These are phyloP conservation scores for Euura saliciscinereae DNA, from an alignment of 1,140 invertebrate genomes.

Conservation along the genomic window DNA sequence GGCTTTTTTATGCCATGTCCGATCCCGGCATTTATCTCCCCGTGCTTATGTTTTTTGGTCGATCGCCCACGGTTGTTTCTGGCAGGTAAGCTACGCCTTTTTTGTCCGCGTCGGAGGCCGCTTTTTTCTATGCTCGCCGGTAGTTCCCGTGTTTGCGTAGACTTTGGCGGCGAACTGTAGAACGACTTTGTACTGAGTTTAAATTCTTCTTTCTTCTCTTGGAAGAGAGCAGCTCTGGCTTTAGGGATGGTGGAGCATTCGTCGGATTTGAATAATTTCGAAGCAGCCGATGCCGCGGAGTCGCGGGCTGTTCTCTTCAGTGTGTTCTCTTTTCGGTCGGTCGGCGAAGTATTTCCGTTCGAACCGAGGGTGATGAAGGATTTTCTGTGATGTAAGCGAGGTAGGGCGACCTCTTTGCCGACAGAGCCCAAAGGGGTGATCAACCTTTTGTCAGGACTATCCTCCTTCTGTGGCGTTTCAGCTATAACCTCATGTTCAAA, in stretches of 20 bases:
- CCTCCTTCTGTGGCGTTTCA: constrained; percentile 44
- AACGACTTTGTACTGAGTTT: constrained; percentile 47
- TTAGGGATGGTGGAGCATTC: constrained; percentile 34
- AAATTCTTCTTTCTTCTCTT: constrained; percentile 34
- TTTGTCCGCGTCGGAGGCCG: constrained; percentile 23
- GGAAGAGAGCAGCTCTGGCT: constrained; percentile 50
- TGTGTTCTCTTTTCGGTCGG: constrained; percentile 28
- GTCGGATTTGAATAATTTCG: constrained; percentile 38
- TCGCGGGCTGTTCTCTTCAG: constrained; percentile 40
- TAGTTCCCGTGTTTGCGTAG: background rate
- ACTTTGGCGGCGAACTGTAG: constrained; percentile 29
- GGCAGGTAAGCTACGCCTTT: constrained; percentile 34
- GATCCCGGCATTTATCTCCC: constrained; percentile 51
- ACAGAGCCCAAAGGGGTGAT: constrained; percentile 48
- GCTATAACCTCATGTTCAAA: constrained; percentile 16
- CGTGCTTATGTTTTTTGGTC: constrained; percentile 28
- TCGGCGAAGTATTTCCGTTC: constrained; percentile 27
- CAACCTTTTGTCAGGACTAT: constrained; percentile 32
- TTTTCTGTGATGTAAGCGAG: constrained; percentile 44
- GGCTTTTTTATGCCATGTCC: constrained; percentile 48
- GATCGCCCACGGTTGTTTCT: constrained; percentile 20
- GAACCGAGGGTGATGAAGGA: constrained; percentile 30
- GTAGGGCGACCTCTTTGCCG: constrained; percentile 35
- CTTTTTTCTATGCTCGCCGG: constrained; percentile 24
- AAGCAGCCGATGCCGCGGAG: background rate